These are phyloP conservation scores for Phanerotoma sp. DNA, from an alignment of 2,888 invertebrate genomes.

Conservation along the genomic window DNA sequence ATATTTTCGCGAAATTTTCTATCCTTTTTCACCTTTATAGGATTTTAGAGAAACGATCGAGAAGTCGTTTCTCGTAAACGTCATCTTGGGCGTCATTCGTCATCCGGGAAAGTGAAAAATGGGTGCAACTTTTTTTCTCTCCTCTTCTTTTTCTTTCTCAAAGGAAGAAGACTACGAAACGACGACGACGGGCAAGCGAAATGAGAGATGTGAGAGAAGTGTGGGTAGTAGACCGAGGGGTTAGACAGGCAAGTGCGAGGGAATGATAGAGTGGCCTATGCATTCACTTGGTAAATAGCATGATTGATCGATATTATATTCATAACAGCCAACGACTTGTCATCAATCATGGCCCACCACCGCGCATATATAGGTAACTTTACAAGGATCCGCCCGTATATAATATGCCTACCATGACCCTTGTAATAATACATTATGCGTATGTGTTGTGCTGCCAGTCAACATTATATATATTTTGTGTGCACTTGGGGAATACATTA, in stretches of 20 bases:
- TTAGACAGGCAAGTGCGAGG: constrained; percentile 36
- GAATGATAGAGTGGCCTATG: constrained; percentile 54
- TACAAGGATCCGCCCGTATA: no score
- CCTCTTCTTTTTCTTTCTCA: constrained; percentile 3
- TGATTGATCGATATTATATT: constrained; percentile 57
- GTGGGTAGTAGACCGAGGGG: constrained; percentile 29
- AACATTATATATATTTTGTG: no score
- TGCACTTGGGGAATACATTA: no score
- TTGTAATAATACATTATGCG: no score
- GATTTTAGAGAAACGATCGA: constrained; percentile 7
- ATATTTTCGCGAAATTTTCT: constrained; percentile 2
- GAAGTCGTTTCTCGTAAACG: constrained; percentile 1
- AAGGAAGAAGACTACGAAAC: constrained; percentile 14
- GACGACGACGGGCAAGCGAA: constrained; percentile 1
- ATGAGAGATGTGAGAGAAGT: constrained; percentile 21
- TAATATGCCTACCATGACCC: no score
- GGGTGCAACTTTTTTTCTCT: constrained; percentile 20
- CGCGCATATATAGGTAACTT: constrained; percentile 21
- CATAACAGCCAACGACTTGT: constrained; percentile 55
- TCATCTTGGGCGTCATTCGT: constrained; percentile 11
- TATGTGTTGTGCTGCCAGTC: no score
- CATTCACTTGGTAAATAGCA: constrained; percentile 54
- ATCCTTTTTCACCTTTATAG: not conserved
- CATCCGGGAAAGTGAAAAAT: constrained; percentile 30
- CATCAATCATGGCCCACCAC: constrained; percentile 41